Evolutionary conservation across 1,140 invertebrate genomes (phyloP), one percentile per base, ranked within the genome.

Genomic region (Cyclargus thomasi): DNA sequence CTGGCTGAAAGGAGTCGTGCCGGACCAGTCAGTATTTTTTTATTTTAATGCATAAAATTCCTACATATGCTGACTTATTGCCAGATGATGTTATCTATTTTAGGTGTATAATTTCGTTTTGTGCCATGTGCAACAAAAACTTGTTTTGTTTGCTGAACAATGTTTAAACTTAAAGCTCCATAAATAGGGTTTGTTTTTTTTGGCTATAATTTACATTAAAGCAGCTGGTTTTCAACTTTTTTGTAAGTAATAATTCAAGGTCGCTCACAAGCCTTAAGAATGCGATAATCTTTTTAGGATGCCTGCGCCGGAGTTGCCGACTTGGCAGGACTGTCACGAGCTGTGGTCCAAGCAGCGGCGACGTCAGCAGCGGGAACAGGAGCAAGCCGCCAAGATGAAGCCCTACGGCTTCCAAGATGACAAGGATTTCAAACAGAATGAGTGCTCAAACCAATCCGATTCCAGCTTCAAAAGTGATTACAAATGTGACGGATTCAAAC

Each of bases 321-420:
- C 95, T 23, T 97, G 97, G 94, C 98, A 99, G 92, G 99, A 99
- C 91, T 99, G 99, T 90, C 99, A 99, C 91, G 99, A 99, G 91
- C 92, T 99, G 78, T 99, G 98, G 98, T 98, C 97, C 75, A 99
- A 99, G 89, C 97, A 97, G 83, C 93, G 96, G 47, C 93, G 96
- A 77, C 91, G 94, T 16, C 96, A 97, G 82, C 91, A 96, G 74
- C 91, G 95, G 36, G 95, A 97, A 78, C 95, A 96, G 78, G 94
- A 95, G 80, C 95, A 95, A 22, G 83, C 91, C 69, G 80, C 72
- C 55, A 86, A 86, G 70, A 72, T 70, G 23, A 82, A 80, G 63
- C 86, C 76, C 73, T 91, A 78, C 71, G 84, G 69, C 63, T 74
- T 70, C 6, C 70, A 73, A 21, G 73, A 79, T 8, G 79, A 83